phyloP scores from a whole-genome alignment of 2,797 vertebrate genomes.

The Lophura swinhoii region DNA sequence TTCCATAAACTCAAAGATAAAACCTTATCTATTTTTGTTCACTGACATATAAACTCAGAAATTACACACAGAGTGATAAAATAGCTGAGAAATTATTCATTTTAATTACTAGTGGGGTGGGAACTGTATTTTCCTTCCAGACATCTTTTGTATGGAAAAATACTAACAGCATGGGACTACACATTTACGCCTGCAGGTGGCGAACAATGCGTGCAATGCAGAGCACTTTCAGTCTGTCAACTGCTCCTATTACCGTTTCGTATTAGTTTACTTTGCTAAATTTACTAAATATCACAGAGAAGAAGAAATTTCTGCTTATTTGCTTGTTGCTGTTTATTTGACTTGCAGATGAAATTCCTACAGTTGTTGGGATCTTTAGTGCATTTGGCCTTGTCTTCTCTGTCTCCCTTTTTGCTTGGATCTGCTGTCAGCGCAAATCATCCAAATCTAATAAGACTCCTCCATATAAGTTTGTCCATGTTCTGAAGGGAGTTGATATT shows the following conservation, averaged over 20 bases:
- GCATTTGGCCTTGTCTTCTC: constrained; percentile 96
- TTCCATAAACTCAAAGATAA: not conserved
- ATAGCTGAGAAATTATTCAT: fast-evolving
- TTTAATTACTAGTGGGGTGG: not conserved
- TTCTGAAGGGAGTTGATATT: constrained; percentile 97
- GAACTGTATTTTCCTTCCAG: not conserved
- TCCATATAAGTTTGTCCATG: constrained; percentile 97
- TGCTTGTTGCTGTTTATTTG: constrained; percentile 71
- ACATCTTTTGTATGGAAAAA: constrained; percentile 16
- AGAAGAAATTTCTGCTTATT: constrained; percentile 45
- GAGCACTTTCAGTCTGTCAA: not conserved
- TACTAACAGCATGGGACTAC: not conserved
- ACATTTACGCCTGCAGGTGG: constrained; percentile 47
- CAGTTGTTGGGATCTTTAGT: constrained; percentile 93
- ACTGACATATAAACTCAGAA: not conserved
- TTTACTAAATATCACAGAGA: not conserved
- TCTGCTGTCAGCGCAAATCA: constrained; percentile 97
- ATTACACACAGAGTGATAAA: not conserved
- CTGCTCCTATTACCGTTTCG: not conserved
- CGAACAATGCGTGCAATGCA: not conserved
- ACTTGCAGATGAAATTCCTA: constrained; percentile 90
- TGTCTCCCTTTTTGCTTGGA: constrained; percentile 95
- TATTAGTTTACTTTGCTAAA: not conserved
- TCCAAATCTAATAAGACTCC: constrained; percentile 93
- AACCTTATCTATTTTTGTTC: not conserved